Percentiles rank a stretch among this genome's conserved stretches.
Evolutionary conservation across 2,888 invertebrate genomes (phyloP).

Genomic region (Alloplasta piceator): DNA sequence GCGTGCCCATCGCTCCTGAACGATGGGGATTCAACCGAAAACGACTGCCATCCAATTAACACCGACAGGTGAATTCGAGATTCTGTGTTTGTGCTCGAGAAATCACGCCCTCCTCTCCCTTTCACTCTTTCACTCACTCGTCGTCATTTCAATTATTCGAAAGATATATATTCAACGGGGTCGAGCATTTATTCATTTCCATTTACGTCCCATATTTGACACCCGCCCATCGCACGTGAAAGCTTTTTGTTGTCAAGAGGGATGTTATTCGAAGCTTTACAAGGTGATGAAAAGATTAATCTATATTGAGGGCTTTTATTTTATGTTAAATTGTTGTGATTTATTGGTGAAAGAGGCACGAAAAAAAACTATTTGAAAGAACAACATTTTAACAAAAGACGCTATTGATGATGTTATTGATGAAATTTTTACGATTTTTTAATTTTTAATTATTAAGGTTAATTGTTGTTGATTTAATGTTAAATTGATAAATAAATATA

Average conservation of each 20-base stretch:
- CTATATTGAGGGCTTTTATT: too few relatives aligned
- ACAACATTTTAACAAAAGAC: too few relatives aligned
- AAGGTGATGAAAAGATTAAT: too few relatives aligned
- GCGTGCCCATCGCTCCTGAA: neutral
- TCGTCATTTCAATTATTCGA: slow-evolving; percentile 3
- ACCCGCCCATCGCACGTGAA: neutral
- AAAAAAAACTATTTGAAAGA: too few relatives aligned
- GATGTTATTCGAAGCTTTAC: too few relatives aligned
- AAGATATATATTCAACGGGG: neutral
- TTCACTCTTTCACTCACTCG: neutral
- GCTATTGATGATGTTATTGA: too few relatives aligned
- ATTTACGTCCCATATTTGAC: slow-evolving; percentile 6
- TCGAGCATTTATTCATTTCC: neutral
- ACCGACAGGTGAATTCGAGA: neutral
- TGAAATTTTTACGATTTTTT: too few relatives aligned
- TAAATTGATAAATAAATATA: too few relatives aligned
- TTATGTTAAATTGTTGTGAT: too few relatives aligned
- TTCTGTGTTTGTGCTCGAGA: neutral
- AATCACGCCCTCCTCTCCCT: neutral
- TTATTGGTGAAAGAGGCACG: too few relatives aligned
- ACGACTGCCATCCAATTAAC: slow-evolving; percentile 35
- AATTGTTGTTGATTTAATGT: too few relatives aligned
- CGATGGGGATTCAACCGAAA: slow-evolving; percentile 10
- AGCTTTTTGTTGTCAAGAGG: neutral
- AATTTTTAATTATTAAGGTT: too few relatives aligned